Evolutionary conservation across 2,113 vertebrate species (phyloP).

Genomic region (Periophthalmus modestus): DNA sequence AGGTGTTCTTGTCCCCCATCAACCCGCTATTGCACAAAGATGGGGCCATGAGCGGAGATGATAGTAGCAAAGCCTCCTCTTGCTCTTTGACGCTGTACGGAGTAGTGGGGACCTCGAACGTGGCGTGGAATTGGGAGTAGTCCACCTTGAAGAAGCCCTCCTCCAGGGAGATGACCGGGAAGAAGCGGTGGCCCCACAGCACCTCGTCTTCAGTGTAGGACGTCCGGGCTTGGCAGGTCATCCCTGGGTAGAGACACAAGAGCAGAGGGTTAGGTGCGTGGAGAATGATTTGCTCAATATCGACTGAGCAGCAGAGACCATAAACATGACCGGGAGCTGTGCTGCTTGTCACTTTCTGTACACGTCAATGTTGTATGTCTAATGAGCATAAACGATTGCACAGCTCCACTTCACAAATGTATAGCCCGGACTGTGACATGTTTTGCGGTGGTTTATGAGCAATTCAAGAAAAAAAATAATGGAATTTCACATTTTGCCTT

Average conservation of each 20-base stretch:
- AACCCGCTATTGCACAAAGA: conserved; percentile 88
- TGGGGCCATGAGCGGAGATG: conserved; percentile 94
- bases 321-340: not conserved
- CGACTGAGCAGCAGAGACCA: not conserved
- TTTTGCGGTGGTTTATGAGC: not conserved
- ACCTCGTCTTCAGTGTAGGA: conserved; percentile 99
- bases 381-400: conserved; percentile 1
- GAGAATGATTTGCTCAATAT: conserved; percentile 3
- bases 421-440: not conserved
- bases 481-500: not conserved
- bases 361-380: not conserved
- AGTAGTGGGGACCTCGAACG: conserved; percentile 93
- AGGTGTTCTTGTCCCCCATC: conserved; percentile 86
- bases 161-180: conserved; percentile 96
- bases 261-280: not conserved
- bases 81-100: conserved; percentile 98
- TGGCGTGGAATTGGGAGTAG: conserved; percentile 99
- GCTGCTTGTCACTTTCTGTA: not conserved
- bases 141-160: conserved; percentile 99
- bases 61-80: conserved; percentile 95
- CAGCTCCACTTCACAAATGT: not conserved
- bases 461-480: not conserved
- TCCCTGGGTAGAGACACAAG: conserved; percentile 79
- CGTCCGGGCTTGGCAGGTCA: conserved; percentile 98
- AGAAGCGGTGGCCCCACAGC: conserved; percentile 98